Evolutionary conservation across 2,113 vertebrate species (phyloP), one percentile per base, ranked within the genome.

Genomic region (Periophthalmodon schlosseri): DNA sequence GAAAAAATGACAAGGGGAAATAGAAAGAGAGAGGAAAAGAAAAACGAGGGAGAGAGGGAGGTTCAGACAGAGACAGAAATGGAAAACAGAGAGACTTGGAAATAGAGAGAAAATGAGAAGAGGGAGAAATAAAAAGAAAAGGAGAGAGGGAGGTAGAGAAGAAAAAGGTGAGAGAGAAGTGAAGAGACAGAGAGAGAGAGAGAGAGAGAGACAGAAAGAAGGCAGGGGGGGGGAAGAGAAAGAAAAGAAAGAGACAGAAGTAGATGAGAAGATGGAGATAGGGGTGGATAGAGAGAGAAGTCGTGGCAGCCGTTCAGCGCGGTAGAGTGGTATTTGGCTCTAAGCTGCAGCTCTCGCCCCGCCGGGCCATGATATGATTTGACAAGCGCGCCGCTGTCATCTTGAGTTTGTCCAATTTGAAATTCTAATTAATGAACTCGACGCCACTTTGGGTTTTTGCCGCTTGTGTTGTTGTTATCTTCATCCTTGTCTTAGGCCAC

Each of bases 391-490:
- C 58, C 75, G 82, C 91, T 94, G 94, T 94, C 92, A 91, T 93
- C 90, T 93, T 90, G 78, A 89, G 86, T 94, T 93, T 91, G 91
- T 94, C 93, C 89, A 85, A 93, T 93, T 93, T 93, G 88, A 93
- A 94, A 92, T 91, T 94, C 88, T 93, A 94, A 94, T 94, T 94
- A 93, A 92, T 90, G 91, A 91, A 93, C 92, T 92, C 80, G 39
- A 77, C 79, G 84, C 90, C 90, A 91, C 90, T 89, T 91, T 90
- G 84, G 84, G 84, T 90, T 82, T 86, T 82, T 89, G 69, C 60
- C 60, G 60, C 60, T 63, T 8, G 83, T 18, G 69, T 79, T 66
- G 69, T 79, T 68, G 78, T 81, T 76, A 76, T 33, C 69, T 73
- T 58, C 65, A 77, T 74, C 78, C 67, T 79, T 74, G 61, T 87